phyloP scores from a whole-genome alignment of 2,888 invertebrate species.

The Ormia ochracea region DNA sequence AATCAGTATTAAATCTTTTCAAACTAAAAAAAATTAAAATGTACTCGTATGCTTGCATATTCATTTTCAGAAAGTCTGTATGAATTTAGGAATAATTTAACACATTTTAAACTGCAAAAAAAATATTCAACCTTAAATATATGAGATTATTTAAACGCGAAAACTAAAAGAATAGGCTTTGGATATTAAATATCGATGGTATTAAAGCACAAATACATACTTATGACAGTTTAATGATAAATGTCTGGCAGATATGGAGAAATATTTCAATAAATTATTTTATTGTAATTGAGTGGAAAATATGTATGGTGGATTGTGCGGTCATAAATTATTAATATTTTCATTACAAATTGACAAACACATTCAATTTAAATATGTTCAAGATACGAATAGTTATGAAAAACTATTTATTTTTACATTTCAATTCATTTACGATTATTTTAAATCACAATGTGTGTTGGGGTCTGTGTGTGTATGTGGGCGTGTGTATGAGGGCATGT shows the following conservation, averaged over 20 bases:
- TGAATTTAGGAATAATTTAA: too few species aligned
- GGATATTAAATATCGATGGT: conserved; percentile 21
- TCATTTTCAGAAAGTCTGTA: too few species aligned
- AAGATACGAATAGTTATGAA: neutral
- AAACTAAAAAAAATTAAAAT: too few species aligned
- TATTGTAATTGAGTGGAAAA: conserved; percentile 46
- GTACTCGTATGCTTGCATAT: too few species aligned
- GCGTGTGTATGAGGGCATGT: too few species aligned
- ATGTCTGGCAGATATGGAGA: conserved; percentile 40
- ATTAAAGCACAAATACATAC: conserved; percentile 42
- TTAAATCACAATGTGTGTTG: neutral
- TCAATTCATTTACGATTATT: conserved; percentile 6
- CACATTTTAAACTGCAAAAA: neutral
- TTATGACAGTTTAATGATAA: conserved; percentile 47
- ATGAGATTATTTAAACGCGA: neutral
- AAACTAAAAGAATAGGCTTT: conserved; percentile 3
- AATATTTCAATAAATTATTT: conserved; percentile 50
- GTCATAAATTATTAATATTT: conserved; percentile 44
- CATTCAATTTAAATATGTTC: conserved; percentile 24
- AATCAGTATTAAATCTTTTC: too few species aligned
- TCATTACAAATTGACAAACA: conserved; percentile 30
- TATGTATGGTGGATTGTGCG: conserved; percentile 22
- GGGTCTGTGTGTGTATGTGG: too few species aligned
- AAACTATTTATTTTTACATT: neutral
- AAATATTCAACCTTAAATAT: neutral